Conservation (phyloP, 1,140 invertebrate genomes). For the Pogonognathellus flavescens region DNA sequence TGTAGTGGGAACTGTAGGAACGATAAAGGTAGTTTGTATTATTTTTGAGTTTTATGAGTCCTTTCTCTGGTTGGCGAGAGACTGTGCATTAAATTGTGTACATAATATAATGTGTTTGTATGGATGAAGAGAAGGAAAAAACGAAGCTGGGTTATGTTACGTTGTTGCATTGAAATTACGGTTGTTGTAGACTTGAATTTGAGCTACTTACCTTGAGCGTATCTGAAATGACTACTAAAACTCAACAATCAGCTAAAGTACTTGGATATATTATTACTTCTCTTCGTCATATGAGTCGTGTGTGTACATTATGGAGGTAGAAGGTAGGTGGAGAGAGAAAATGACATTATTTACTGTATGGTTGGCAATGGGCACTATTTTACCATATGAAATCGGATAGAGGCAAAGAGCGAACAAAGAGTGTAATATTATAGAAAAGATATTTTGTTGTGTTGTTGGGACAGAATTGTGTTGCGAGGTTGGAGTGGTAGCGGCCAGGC, state of each 20-base stretch:
- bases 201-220: not conserved
- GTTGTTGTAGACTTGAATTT: not conserved
- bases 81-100: slow-evolving; percentile 10
- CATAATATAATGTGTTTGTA: not conserved
- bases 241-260: not conserved
- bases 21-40: not conserved
- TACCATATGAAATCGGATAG: slow-evolving; percentile 3
- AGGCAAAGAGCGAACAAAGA: not conserved
- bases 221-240: not conserved
- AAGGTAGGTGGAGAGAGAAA: slow-evolving; percentile 37
- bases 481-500: not conserved
- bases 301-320: not conserved
- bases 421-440: not conserved
- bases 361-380: not conserved
- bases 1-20: too few relatives aligned
- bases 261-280: not conserved
- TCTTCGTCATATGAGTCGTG: not conserved
- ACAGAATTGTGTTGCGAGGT: not conserved
- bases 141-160: not conserved
- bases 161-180: not conserved
- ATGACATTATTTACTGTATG: slow-evolving; percentile 46
- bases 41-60: not conserved
- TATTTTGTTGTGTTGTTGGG: not conserved
- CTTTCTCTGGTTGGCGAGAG: not conserved
- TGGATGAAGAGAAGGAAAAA: not conserved